Conservation (phyloP, 2,888 invertebrate species). For the Xanthia icteritia region DNA sequence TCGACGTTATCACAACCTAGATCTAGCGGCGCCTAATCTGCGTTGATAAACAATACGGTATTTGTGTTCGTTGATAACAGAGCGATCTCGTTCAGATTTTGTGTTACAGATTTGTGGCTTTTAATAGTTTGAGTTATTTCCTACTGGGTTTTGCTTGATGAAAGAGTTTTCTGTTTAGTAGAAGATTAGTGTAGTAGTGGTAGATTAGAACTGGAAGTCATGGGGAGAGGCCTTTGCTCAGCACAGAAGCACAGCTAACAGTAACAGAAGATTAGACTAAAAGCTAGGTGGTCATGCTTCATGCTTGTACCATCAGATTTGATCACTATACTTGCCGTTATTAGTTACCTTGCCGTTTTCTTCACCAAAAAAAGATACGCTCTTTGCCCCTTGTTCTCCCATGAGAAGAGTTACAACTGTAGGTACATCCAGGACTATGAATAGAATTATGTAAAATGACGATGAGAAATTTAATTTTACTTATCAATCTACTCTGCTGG, state of each 20-base stretch:
- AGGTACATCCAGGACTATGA: not conserved
- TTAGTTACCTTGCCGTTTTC: not conserved
- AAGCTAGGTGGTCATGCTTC: not conserved
- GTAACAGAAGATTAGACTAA: too few relatives aligned
- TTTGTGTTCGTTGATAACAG: conserved; percentile 61
- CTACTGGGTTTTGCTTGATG: conserved; percentile 1
- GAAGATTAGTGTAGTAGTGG: not conserved
- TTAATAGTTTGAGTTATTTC: conserved; percentile 40
- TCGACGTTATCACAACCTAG: conserved; percentile 65
- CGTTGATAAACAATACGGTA: conserved; percentile 64
- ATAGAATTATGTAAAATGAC: not conserved
- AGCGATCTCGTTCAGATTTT: conserved; percentile 59
- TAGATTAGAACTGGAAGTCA: not conserved
- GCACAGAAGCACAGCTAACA: too few relatives aligned
- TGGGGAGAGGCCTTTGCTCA: too few relatives aligned
- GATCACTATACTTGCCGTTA: not conserved
- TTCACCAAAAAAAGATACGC: not conserved
- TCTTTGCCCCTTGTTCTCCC: not conserved
- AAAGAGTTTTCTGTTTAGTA: not conserved
- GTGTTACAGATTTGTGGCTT: conserved; percentile 44
- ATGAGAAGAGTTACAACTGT: not conserved
- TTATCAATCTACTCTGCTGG: not conserved
- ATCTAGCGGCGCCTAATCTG: conserved; percentile 64
- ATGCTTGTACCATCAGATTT: not conserved
- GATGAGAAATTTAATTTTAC: not conserved